These are phyloP conservation scores for Drosophila testacea DNA, from an alignment of 2,888 invertebrate species.

Conservation along the genomic window DNA sequence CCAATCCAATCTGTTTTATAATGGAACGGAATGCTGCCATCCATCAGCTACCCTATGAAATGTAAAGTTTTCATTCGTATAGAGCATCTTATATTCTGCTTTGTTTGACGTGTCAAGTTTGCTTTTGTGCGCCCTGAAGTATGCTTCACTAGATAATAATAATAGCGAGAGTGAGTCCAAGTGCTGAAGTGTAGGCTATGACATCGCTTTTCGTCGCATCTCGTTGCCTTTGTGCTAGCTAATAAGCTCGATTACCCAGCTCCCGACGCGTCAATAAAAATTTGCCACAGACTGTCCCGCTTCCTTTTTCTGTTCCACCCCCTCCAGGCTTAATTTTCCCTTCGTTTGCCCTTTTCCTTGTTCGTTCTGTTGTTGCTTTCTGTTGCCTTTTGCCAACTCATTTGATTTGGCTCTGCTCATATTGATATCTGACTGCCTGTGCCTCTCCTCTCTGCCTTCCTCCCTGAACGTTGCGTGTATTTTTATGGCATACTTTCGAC, in stretches of 20 bases:
- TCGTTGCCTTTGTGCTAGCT: constrained; percentile 34
- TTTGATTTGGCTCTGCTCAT: constrained; percentile 72
- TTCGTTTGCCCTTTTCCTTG: constrained; percentile 2
- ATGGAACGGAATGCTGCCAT: too few species aligned
- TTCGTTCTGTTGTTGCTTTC: constrained; percentile 16
- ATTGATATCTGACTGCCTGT: constrained; percentile 64
- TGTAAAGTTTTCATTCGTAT: background rate
- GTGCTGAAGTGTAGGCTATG: constrained; percentile 27
- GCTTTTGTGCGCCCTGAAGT: constrained; percentile 28
- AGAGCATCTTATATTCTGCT: constrained; percentile 28
- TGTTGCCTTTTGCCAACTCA: constrained; percentile 76
- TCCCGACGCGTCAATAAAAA: constrained; percentile 66
- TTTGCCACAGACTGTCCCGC: constrained; percentile 53
- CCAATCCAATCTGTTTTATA: too few species aligned
- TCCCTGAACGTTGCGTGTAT: constrained; percentile 45
- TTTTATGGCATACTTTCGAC: constrained; percentile 75
- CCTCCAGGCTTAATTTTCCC: constrained; percentile 30
- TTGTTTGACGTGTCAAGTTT: background rate
- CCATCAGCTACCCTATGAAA: background rate
- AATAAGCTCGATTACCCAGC: constrained; percentile 73
- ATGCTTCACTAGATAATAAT: constrained; percentile 65
- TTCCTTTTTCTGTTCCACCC: background rate
- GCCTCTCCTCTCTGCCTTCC: background rate
- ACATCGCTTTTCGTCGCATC: constrained; percentile 8
- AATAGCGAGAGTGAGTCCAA: constrained; percentile 41